A percentile compares a stretch with the other conserved stretches of the same genome.
Conservation (phyloP, 2,888 invertebrate genomes). For the Cerastoderma edule region DNA sequence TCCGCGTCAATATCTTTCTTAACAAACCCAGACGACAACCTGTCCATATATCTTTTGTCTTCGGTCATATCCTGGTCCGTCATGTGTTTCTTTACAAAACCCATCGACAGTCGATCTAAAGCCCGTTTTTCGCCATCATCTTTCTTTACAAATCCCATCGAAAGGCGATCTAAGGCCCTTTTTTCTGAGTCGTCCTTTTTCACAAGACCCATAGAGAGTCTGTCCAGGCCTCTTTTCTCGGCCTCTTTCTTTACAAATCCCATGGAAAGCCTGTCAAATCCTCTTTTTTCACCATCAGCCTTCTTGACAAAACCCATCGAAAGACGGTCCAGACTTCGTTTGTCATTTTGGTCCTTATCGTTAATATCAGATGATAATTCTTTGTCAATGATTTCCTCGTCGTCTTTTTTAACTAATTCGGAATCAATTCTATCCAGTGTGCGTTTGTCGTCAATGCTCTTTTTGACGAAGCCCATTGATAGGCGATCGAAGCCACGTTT, state of each 20-base stretch:
- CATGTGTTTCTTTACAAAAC: constrained; percentile 46
- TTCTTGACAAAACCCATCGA: constrained; percentile 40
- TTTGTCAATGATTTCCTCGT: background rate
- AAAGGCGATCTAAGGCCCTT: constrained; percentile 31
- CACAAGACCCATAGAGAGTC: constrained; percentile 23
- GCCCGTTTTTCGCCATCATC: constrained; percentile 14
- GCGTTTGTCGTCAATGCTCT: constrained; percentile 21
- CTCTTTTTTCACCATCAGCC: constrained; percentile 22
- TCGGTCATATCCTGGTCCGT: constrained; percentile 3
- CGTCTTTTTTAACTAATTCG: constrained; percentile 26
- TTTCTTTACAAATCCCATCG: constrained; percentile 38
- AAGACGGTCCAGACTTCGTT: constrained; percentile 29
- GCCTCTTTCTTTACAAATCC: constrained; percentile 24
- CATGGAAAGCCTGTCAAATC: constrained; percentile 23
- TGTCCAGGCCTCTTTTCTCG: constrained; percentile 24
- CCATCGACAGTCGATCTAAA: constrained; percentile 34
- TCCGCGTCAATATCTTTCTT: constrained; percentile 14
- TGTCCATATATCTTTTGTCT: constrained; percentile 23
- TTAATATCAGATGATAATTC: constrained; percentile 22
- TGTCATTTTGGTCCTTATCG: constrained; percentile 13
- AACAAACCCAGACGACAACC: constrained; percentile 26
- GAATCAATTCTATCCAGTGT: constrained; percentile 21
- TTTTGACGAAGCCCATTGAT: constrained; percentile 31
- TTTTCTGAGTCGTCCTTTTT: constrained; percentile 24
- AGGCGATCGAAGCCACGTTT: constrained; percentile 31